phyloP scores from a whole-genome alignment of 2,888 invertebrate genomes.

The Myathropa florea region DNA sequence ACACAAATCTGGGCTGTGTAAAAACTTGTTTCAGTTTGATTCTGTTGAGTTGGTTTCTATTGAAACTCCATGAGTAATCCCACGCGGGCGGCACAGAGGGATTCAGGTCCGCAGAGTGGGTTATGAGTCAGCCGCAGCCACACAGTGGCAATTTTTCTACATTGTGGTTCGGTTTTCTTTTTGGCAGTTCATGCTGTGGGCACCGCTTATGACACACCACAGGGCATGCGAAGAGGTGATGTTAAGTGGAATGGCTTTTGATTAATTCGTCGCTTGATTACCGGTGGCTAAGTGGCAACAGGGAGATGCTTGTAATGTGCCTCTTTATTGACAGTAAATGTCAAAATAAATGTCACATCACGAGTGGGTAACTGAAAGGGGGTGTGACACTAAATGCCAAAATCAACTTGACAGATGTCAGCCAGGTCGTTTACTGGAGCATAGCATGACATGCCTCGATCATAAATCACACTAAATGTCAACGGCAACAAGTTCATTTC shows the following conservation, averaged over 20 bases:
- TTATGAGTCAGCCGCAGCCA: conserved; percentile 53
- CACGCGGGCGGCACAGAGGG: conserved; percentile 8
- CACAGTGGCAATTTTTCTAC: conserved; percentile 18
- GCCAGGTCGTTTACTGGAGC: neutral
- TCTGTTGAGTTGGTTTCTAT: conserved; percentile 37
- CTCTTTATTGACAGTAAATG: neutral
- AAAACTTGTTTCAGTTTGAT: conserved; percentile 58
- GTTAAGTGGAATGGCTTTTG: conserved; percentile 26
- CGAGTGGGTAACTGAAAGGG: neutral
- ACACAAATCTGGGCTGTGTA: conserved; percentile 6
- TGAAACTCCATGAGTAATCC: conserved; percentile 61
- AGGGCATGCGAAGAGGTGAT: neutral
- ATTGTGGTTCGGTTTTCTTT: neutral
- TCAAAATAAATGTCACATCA: neutral
- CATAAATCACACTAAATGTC: neutral
- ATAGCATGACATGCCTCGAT: no score
- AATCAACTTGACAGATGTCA: neutral
- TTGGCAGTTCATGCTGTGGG: conserved; percentile 22
- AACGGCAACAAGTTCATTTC: neutral
- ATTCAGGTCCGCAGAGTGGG: conserved; percentile 47
- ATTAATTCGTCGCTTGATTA: conserved; percentile 13
- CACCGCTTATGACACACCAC: neutral
- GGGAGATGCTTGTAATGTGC: neutral
- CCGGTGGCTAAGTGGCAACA: neutral
- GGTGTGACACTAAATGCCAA: neutral